Evolutionary conservation across 2,797 vertebrate genomes (phyloP).

Genomic region (Aphelocoma californica): DNA sequence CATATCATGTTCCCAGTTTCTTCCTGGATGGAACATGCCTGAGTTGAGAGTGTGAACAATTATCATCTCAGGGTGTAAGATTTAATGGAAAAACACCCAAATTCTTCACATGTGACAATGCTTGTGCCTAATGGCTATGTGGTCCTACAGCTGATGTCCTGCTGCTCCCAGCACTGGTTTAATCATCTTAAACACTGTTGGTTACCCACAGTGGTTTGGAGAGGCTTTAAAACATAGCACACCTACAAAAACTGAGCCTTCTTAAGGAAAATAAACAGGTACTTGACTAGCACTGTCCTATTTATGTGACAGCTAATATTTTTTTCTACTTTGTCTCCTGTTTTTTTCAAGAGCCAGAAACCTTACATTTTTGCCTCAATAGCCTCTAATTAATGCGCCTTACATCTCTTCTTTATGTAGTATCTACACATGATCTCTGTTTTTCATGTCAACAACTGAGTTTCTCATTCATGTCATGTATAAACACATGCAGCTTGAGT

Average conservation of each 20-base stretch:
- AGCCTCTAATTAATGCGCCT: not conserved
- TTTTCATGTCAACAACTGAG: not conserved
- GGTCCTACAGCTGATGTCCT: not conserved
- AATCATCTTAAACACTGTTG: not conserved
- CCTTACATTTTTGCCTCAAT: not conserved
- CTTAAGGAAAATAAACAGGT: not conserved
- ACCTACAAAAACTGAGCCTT: not conserved
- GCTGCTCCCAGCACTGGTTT: not conserved
- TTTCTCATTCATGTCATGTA: not conserved
- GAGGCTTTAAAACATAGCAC: not conserved
- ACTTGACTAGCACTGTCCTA: not conserved
- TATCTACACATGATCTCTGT: not conserved
- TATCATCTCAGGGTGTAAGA: not conserved
- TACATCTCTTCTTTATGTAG: not conserved
- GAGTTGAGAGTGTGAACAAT: not conserved
- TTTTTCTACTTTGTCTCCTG: not conserved
- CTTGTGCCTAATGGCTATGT: not conserved
- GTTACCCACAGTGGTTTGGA: not conserved
- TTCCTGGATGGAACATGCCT: not conserved
- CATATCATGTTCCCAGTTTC: not conserved
- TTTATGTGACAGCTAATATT: not conserved
- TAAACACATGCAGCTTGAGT: not conserved
- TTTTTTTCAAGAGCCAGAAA: not conserved
- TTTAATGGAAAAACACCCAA: not conserved
- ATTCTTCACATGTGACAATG: not conserved